phyloP scores from a whole-genome alignment of 2,797 vertebrate species.

The Enteromius afrohamiltoni region DNA sequence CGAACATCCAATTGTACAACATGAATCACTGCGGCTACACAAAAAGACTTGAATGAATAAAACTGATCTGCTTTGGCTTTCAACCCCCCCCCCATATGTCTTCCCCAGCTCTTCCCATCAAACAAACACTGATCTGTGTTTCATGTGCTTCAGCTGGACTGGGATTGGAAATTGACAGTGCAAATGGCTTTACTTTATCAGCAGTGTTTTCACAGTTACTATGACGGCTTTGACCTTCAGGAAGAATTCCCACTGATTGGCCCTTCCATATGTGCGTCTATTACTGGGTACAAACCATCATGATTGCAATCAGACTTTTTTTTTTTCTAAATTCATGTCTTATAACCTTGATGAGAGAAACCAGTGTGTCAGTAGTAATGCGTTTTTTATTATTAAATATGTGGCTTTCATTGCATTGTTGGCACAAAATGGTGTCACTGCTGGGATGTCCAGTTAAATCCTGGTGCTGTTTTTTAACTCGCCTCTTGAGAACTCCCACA shows the following conservation, averaged over 20 bases:
- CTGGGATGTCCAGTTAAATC: not conserved
- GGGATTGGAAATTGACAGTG: not conserved
- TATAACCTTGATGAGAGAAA: constrained; percentile 37
- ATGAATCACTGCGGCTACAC: not conserved
- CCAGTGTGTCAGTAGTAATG: not conserved
- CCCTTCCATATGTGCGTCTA: constrained; percentile 25
- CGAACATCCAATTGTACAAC: not conserved
- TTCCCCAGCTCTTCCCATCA: not conserved
- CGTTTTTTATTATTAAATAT: too few relatives aligned
- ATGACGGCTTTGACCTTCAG: constrained; percentile 38
- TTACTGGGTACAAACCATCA: constrained; percentile 41
- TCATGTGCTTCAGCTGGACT: not conserved
- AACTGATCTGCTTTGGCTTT: not conserved
- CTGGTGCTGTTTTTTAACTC: not conserved
- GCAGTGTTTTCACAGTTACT: constrained; percentile 26
- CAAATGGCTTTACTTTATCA: not conserved
- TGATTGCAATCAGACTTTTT: constrained; percentile 58
- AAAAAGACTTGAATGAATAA: too few relatives aligned
- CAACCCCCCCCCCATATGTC: not conserved
- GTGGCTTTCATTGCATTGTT: not conserved
- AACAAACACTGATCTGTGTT: not conserved
- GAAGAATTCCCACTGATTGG: constrained; percentile 41
- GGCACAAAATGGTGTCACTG: not conserved
- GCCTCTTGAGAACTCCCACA: not conserved
- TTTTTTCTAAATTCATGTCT: constrained; percentile 21